Conservation (phyloP, 2,113 vertebrate genomes). For the Propithecus coquereli region DNA sequence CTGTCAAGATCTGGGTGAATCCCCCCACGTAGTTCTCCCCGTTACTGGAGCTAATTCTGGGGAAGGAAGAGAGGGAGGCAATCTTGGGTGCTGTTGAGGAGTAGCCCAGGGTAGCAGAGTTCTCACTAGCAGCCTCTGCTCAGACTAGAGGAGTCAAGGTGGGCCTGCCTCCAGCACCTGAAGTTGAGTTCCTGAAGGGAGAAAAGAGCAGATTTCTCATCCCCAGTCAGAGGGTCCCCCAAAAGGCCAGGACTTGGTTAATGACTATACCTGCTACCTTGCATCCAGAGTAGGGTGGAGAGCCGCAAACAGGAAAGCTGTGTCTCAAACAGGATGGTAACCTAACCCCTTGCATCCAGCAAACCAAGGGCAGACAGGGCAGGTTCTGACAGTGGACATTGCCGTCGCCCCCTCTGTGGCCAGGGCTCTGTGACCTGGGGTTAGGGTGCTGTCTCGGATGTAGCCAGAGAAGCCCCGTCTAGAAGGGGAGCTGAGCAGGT, state of each 20-base stretch:
- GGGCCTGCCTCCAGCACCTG: neutral
- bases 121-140: neutral
- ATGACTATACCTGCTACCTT: neutral
- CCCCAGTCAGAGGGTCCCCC: too few species aligned
- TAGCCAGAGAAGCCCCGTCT: neutral
- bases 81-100: neutral
- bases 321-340: neutral
- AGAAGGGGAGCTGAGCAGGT: neutral
- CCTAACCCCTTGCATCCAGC: neutral
- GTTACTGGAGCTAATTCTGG: neutral
- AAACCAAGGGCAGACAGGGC: neutral
- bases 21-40: neutral
- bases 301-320: neutral
- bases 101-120: neutral
- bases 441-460: neutral
- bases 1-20: neutral
- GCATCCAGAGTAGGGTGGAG: neutral
- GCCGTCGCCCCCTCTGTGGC: too few species aligned
- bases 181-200: neutral
- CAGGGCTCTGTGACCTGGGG: neutral
- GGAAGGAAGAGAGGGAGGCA: neutral
- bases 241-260: neutral
- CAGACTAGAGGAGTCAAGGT: neutral
- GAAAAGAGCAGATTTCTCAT: neutral
- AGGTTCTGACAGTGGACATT: neutral